Evolutionary conservation across 2,113 vertebrate species (phyloP).

Genomic region (Romanogobio albipinnatus): DNA sequence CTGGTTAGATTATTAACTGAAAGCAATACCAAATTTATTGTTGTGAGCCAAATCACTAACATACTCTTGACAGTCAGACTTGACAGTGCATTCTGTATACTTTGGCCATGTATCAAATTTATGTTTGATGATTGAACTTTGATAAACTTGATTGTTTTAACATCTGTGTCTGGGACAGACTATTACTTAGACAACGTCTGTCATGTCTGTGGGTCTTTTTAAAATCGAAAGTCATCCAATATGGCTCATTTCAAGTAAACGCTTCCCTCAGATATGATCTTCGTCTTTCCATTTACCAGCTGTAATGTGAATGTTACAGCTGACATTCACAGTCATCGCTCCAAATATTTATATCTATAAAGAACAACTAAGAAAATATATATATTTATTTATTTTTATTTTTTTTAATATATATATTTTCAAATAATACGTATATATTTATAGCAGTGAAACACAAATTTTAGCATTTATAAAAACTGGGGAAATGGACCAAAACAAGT

Average conservation of each 20-base stretch:
- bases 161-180: background rate
- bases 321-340: conserved; percentile 39
- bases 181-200: conserved; percentile 38
- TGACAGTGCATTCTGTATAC: background rate
- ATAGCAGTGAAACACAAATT: background rate
- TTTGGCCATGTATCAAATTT: conserved; percentile 2
- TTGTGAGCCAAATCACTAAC: too few species aligned
- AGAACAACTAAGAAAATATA: too few species aligned
- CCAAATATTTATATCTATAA: background rate
- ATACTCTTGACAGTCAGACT: background rate
- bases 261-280: conserved; percentile 36
- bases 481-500: background rate
- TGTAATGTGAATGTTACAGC: too few species aligned
- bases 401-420: background rate
- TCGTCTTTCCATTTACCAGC: background rate
- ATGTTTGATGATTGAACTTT: background rate
- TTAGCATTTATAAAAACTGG: background rate
- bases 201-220: background rate
- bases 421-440: background rate
- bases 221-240: background rate
- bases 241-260: conserved; percentile 18
- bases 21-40: too few species aligned
- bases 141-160: conserved; percentile 14
- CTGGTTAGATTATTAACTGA: too few species aligned
- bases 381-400: too few species aligned